A percentile compares a stretch with the other conserved stretches of the same genome.
Evolutionary conservation across 1,140 invertebrate genomes (phyloP).

Genomic region (Hylyphantes graminicola): DNA sequence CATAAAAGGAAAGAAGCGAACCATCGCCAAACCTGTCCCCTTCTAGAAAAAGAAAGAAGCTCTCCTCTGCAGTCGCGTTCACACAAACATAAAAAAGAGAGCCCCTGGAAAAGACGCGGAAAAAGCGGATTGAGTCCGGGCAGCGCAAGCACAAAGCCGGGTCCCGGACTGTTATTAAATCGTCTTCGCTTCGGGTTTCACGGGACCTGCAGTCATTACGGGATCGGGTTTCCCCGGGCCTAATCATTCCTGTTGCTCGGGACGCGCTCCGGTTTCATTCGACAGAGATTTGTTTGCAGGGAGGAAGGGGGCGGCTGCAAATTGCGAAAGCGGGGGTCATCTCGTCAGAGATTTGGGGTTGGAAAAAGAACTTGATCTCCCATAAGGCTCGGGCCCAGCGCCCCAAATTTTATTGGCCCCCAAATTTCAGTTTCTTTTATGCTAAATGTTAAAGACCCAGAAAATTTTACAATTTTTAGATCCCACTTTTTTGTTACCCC

Average conservation of each 20-base stretch:
- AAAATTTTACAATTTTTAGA: no score
- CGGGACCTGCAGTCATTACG: conserved; percentile 58
- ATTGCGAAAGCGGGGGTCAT: no score
- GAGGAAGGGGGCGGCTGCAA: conserved; percentile 1
- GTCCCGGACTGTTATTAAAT: conserved; percentile 59
- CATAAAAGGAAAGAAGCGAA: conserved; percentile 17
- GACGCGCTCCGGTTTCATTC: conserved; percentile 45
- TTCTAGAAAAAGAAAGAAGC: not conserved
- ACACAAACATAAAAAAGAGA: no score
- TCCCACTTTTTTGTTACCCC: no score
- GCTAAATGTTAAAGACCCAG: no score
- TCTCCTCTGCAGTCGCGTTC: conserved; percentile 22
- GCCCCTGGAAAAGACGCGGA: not conserved
- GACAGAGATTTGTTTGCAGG: conserved; percentile 56
- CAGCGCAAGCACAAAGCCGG: conserved; percentile 48
- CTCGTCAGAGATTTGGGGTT: no score
- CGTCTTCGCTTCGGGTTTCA: conserved; percentile 53
- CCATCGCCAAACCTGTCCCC: conserved; percentile 24
- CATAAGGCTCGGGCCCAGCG: no score
- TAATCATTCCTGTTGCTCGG: conserved; percentile 60
- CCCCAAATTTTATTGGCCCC: no score
- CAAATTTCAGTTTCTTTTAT: no score
- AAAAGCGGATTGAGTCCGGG: conserved; percentile 34
- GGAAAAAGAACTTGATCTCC: no score
- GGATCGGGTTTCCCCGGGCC: conserved; percentile 54